These are phyloP conservation scores for Pachyuromys duprasi DNA, from an alignment of 2,797 vertebrate species.

Conservation along the genomic window DNA sequence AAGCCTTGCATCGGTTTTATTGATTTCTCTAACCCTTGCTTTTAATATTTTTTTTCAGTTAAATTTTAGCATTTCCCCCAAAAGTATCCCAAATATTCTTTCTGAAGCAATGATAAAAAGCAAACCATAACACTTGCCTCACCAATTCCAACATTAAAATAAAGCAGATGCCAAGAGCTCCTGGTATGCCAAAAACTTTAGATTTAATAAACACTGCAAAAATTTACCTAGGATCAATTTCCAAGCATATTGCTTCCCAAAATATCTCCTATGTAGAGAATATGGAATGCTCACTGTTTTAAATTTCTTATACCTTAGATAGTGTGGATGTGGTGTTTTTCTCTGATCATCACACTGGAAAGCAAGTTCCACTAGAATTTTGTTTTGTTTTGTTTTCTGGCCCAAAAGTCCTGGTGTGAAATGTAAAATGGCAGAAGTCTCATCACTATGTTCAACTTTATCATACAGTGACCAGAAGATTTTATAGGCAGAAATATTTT, in stretches of 20 bases:
- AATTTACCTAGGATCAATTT: not conserved
- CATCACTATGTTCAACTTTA: not conserved
- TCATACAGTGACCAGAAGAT: not conserved
- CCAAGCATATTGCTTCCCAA: conserved; percentile 11
- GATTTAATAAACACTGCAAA: not conserved
- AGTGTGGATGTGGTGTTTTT: not conserved
- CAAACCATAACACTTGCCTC: not conserved
- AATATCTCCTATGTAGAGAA: conserved; percentile 39
- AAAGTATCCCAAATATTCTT: conserved; percentile 12
- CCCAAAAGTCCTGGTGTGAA: not conserved
- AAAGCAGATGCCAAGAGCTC: not conserved
- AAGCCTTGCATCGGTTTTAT: conserved; percentile 53
- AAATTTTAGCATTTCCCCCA: not conserved
- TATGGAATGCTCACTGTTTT: not conserved
- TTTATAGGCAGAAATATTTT: conserved; percentile 14
- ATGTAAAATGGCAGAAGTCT: not conserved
- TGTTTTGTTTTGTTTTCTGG: not conserved
- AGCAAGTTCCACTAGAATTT: not conserved
- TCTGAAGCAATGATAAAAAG: not conserved
- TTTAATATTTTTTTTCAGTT: conserved; percentile 36
- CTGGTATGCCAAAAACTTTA: not conserved
- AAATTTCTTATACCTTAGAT: not conserved
- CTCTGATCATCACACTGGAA: not conserved
- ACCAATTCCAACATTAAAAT: not conserved
- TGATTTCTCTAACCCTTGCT: conserved; percentile 30